Conservation (phyloP, 2,888 invertebrate genomes). For the Ochropleura leucogaster region DNA sequence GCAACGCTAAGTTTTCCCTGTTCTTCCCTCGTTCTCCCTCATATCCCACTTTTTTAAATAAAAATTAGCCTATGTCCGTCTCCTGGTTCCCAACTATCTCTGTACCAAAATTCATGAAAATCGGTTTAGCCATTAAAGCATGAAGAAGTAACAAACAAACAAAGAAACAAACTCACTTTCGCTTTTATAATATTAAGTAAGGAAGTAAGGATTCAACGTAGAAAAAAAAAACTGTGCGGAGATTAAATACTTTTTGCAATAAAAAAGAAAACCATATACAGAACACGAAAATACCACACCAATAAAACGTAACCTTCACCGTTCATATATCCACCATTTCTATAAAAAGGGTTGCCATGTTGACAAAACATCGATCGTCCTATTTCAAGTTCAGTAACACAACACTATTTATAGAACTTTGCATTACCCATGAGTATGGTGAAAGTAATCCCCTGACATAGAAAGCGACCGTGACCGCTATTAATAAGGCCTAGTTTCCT, state of each 20-base stretch:
- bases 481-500: slow-evolving; percentile 34
- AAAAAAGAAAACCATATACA: background rate
- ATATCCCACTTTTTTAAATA: no score
- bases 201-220: background rate
- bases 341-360: slow-evolving; percentile 14
- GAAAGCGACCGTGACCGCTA: slow-evolving; percentile 46
- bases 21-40: no score
- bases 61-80: no score
- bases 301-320: slow-evolving; percentile 8
- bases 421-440: slow-evolving; percentile 48
- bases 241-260: background rate
- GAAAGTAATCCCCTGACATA: slow-evolving; percentile 54
- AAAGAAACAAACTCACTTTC: no score
- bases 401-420: slow-evolving; percentile 46
- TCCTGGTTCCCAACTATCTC: no score
- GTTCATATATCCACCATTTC: background rate
- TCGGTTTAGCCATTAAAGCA: no score
- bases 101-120: no score
- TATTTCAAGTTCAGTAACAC: slow-evolving; percentile 54
- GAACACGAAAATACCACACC: slow-evolving; percentile 1
- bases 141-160: no score
- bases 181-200: no score
- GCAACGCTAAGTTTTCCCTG: no score
- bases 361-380: slow-evolving; percentile 34
- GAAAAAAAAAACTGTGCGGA: background rate